phyloP scores from a whole-genome alignment of 2,888 invertebrate species.

The Cyclophora punctaria region DNA sequence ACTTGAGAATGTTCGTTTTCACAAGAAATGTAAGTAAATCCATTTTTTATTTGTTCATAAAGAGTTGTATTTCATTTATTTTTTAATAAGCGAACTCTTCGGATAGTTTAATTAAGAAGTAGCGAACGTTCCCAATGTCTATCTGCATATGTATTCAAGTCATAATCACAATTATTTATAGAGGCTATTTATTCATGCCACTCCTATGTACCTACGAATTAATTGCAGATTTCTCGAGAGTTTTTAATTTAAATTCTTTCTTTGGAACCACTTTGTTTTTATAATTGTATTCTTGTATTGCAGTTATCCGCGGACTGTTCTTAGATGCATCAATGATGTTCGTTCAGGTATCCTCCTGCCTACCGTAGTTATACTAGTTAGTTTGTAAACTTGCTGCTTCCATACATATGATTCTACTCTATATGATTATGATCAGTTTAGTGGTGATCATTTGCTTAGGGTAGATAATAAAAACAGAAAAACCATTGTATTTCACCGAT shows the following conservation, averaged over 20 bases:
- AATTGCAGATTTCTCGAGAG: slow-evolving; percentile 30
- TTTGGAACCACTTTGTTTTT: no score
- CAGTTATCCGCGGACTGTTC: no score
- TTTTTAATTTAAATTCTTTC: background rate
- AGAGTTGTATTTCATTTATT: slow-evolving; percentile 56
- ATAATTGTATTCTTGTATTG: no score
- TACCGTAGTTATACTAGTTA: no score
- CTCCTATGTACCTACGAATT: slow-evolving; percentile 27
- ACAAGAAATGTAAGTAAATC: slow-evolving; percentile 35
- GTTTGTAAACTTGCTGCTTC: no score
- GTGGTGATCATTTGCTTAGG: no score
- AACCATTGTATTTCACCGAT: no score
- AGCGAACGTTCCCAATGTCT: slow-evolving; percentile 19
- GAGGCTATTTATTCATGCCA: slow-evolving; percentile 34
- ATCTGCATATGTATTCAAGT: slow-evolving; percentile 32
- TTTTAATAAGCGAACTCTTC: slow-evolving; percentile 55
- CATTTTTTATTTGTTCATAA: slow-evolving; percentile 29
- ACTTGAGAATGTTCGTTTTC: slow-evolving; percentile 31
- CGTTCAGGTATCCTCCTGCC: no score
- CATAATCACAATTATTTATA: slow-evolving; percentile 56
- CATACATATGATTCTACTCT: no score
- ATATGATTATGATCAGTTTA: no score
- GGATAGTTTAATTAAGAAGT: slow-evolving; percentile 59
- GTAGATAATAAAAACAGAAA: no score
- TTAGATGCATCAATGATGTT: no score